These are phyloP conservation scores for Euwallacea similis DNA, from an alignment of 1,140 invertebrate genomes.

Conservation along the genomic window DNA sequence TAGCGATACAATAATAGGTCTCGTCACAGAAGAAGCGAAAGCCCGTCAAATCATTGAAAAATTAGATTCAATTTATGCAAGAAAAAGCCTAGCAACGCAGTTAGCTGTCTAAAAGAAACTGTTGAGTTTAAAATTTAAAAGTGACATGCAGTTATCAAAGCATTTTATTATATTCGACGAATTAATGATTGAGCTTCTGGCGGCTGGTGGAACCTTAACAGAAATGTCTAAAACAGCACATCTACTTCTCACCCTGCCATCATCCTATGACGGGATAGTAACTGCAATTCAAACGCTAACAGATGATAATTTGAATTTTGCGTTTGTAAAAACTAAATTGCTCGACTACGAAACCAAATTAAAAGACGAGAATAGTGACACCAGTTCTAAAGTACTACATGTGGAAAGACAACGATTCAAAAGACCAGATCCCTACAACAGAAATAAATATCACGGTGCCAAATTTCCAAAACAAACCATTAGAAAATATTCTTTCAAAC, in stretches of 20 bases:
- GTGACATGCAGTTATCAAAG: conserved; percentile 47
- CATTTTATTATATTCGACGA: conserved; percentile 50
- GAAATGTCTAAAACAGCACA: conserved; percentile 44
- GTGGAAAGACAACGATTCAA: neutral
- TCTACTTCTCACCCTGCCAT: conserved; percentile 50
- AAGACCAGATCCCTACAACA: neutral
- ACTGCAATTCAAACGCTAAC: conserved; percentile 52
- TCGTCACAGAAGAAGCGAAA: neutral
- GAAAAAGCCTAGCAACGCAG: conserved; percentile 53
- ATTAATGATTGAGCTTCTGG: conserved; percentile 51
- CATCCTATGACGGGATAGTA: conserved; percentile 48
- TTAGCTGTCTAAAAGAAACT: conserved; percentile 51
- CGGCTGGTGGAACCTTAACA: conserved; percentile 42
- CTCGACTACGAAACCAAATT: conserved; percentile 54
- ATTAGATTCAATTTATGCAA: conserved; percentile 52
- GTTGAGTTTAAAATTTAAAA: conserved; percentile 50
- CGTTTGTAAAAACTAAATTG: conserved; percentile 53
- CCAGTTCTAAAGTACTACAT: conserved; percentile 15
- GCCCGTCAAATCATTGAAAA: conserved; percentile 46
- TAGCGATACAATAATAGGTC: conserved; percentile 38
- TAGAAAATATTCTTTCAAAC: neutral
- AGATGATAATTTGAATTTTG: conserved; percentile 49
- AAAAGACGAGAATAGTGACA: conserved; percentile 9
- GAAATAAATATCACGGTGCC: neutral
- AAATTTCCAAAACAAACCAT: neutral